Evolutionary conservation across 2,113 vertebrate genomes (phyloP).

Genomic region (Athene cunicularia): DNA sequence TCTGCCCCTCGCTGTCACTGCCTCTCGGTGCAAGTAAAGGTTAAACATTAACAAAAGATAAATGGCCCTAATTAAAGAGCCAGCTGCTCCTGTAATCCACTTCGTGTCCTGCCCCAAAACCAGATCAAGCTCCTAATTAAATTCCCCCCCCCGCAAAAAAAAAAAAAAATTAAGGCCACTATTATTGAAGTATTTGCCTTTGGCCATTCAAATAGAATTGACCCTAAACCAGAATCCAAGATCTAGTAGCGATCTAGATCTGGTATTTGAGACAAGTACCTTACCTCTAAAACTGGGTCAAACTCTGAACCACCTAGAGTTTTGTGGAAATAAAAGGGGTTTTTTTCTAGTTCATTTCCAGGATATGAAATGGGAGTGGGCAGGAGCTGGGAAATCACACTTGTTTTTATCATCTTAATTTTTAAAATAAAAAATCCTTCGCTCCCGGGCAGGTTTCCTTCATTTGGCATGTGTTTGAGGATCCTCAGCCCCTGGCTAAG

Average conservation of each 20-base stretch:
- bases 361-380: background rate
- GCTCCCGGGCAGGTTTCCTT: background rate
- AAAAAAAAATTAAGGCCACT: background rate
- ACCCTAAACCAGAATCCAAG: background rate
- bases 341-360: background rate
- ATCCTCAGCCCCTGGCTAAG: background rate
- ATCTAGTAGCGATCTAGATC: background rate
- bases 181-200: background rate
- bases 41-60: background rate
- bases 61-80: background rate
- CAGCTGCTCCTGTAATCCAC: constrained; percentile 29
- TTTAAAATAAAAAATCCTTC: background rate
- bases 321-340: background rate
- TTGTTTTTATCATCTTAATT: background rate
- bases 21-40: background rate
- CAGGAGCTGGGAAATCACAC: background rate
- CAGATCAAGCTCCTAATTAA: constrained; percentile 37
- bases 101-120: constrained; percentile 18
- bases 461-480: background rate
- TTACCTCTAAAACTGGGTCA: background rate
- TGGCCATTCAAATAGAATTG: background rate
- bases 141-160: background rate
- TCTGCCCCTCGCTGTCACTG: background rate
- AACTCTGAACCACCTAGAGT: background rate
- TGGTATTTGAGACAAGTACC: background rate